Base-by-base conservation (phyloP, 2,113 vertebrate genomes). In the Craseonycteris thonglongyai region DNA sequence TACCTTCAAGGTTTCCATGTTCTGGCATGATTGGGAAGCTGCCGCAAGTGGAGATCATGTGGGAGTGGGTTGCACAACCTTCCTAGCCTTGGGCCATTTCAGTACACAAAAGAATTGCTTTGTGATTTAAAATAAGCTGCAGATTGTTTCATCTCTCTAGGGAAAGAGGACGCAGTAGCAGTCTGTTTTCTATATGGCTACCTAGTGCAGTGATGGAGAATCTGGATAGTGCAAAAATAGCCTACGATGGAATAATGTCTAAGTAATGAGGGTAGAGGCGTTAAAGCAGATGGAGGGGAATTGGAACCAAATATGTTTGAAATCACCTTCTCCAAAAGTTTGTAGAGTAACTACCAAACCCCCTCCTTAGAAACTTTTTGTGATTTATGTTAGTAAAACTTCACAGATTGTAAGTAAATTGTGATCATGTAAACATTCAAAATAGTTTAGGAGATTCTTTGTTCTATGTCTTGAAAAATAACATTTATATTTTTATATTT, bases 41-140 rank as follows among this genome's bases (percentile, higher is more conserved):
- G 7, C 86, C 94, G 40, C 79, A 35, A 47, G 26, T 85, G 69
- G 91, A 85, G 87, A 74, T 96, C 92, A 35, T n/a, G 80, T 83
- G 91, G 90, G 45, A 97, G 88, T 79, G 78, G 90, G 93, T 95
- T 97, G 93, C 83, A 35, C 49, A 45, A 10, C 90, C 79, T 95
- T 91, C 13, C 10, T 88, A 65, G 75, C 83, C 85, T 91, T 59
- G 59, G 74, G 91, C 92, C 91, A 76, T 2, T 90, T 94, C 80
- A 58, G 30, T 28, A 13, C 42, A 79, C 92, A 93, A 79, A 93
- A 95, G 92, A 94, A 92, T 82, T 93, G 76, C 94, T 94, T 95
- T 93, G 96, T 95, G 93, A 88, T 90, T 96, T 90, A 89, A 94
- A 94, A 93, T 76, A 89, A 88, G 66, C 90, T 92, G 81, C 42